These are phyloP conservation scores for Beroe forskalii DNA, from an alignment of 37 sponge, comb jelly and placozoan genomes.

Conservation along the genomic window DNA sequence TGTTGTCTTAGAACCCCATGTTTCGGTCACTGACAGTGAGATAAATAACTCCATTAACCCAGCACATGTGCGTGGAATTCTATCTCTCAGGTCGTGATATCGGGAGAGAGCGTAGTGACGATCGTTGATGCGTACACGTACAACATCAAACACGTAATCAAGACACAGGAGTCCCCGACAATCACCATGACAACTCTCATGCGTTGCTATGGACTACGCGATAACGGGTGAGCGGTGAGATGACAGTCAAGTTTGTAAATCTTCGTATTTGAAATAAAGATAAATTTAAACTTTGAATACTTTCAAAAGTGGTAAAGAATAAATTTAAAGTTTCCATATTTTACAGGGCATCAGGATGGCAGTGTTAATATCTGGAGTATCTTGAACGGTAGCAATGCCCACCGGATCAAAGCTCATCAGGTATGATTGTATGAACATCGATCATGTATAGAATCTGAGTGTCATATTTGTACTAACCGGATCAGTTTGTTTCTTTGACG, in stretches of 20 bases:
- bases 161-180: background rate
- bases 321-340: too few species aligned
- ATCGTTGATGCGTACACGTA: constrained; percentile 27
- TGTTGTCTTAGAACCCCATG: too few species aligned
- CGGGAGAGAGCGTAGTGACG: background rate
- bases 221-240: constrained; percentile 25
- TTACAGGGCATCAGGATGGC: constrained; percentile 22
- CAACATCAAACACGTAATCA: background rate
- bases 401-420: constrained; percentile 12
- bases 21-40: too few species aligned
- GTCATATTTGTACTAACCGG: too few species aligned
- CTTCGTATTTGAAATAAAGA: too few species aligned
- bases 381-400: background rate
- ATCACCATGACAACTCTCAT: background rate
- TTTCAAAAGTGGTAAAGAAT: background rate
- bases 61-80: too few species aligned
- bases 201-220: background rate
- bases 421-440: too few species aligned
- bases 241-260: too few species aligned
- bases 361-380: constrained; percentile 26
- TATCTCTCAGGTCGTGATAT: constrained; percentile 15
- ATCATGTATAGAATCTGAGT: too few species aligned
- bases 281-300: background rate
- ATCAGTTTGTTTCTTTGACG: too few species aligned
- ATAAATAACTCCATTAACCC: too few species aligned